These are phyloP conservation scores for Marmota monax DNA, from an alignment of 2,113 vertebrate genomes.

Conservation along the genomic window DNA sequence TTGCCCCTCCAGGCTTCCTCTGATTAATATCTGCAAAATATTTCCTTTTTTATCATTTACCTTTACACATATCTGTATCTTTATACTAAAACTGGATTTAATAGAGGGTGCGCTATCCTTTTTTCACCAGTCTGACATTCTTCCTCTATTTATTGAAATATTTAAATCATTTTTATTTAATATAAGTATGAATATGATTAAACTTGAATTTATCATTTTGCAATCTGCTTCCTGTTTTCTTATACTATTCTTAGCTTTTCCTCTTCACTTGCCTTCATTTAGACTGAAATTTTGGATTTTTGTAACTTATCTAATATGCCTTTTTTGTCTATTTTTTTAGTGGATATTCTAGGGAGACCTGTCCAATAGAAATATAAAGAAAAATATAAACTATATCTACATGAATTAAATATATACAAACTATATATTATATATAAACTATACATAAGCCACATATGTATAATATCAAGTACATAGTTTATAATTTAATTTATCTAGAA, in stretches of 20 bases:
- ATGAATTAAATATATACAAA: too few relatives aligned
- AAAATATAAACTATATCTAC: not conserved
- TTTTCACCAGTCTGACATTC: not conserved
- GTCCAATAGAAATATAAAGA: not conserved
- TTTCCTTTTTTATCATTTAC: not conserved
- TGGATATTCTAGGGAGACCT: not conserved
- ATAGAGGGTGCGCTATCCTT: not conserved
- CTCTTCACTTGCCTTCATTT: not conserved
- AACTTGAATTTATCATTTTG: not conserved
- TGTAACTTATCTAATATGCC: not conserved
- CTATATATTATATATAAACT: too few relatives aligned
- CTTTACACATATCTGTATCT: not conserved
- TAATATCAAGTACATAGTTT: too few relatives aligned
- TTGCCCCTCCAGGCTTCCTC: not conserved
- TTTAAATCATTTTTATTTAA: not conserved
- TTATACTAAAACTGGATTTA: not conserved
- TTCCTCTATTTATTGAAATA: not conserved
- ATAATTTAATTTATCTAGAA: not conserved
- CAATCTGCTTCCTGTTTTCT: not conserved
- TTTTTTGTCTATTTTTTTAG: not conserved
- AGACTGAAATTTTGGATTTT: not conserved
- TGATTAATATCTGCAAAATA: not conserved
- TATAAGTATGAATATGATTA: not conserved
- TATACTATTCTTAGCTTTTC: not conserved
- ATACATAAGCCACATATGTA: too few relatives aligned